Percentiles rank a stretch among this genome's conserved stretches.
Evolutionary conservation across 2,888 invertebrate species (phyloP).

Genomic region (Litoditis marina): DNA sequence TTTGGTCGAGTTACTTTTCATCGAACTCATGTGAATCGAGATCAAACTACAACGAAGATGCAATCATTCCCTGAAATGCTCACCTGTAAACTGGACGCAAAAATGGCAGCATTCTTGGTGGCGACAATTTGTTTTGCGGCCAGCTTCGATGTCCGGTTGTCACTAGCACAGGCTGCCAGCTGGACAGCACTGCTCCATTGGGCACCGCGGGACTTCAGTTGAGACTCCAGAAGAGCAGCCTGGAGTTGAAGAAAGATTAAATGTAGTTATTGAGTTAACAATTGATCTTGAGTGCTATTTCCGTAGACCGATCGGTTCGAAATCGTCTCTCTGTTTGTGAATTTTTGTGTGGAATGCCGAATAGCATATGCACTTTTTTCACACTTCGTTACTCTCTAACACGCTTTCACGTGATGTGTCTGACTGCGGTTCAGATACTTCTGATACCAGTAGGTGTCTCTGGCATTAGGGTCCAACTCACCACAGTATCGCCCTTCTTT

Average conservation of each 20-base stretch:
- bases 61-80: no score
- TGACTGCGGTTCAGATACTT: no score
- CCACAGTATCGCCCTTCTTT: slow-evolving; percentile 19
- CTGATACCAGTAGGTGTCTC: no score
- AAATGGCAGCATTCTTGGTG: slow-evolving; percentile 56
- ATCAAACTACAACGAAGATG: no score
- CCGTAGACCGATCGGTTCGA: no score
- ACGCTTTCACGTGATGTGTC: no score
- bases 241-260: slow-evolving; percentile 19
- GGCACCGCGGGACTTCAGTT: slow-evolving; percentile 26
- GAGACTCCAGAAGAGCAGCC: slow-evolving; percentile 41
- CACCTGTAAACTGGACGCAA: slow-evolving; percentile 53
- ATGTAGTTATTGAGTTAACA: neutral
- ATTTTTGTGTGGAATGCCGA: no score
- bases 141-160: slow-evolving; percentile 43
- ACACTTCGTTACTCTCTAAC: no score
- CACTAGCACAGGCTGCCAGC: slow-evolving; percentile 52
- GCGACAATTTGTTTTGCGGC: slow-evolving; percentile 49
- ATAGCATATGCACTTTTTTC: no score
- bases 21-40: no score
- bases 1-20: no score
- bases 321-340: no score
- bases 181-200: slow-evolving; percentile 53
- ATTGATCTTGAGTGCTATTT: neutral
- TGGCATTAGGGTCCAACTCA: slow-evolving; percentile 2